Conservation (phyloP, 2,888 invertebrate genomes). For the Pheosia gnoma region DNA sequence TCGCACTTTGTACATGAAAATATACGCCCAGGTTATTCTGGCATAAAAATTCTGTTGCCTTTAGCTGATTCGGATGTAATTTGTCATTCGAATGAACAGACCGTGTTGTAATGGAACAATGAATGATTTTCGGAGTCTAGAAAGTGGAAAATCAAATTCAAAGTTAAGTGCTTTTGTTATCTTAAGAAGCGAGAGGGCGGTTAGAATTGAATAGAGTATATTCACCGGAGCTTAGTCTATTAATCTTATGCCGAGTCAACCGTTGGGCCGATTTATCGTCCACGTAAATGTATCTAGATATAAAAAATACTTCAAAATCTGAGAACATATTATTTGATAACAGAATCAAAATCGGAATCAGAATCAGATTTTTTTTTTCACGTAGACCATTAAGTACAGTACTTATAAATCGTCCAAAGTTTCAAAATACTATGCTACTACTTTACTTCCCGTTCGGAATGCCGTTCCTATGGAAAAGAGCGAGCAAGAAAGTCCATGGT, state of each 20-base stretch:
- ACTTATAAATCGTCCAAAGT: no score
- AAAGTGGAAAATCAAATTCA: slow-evolving; percentile 6
- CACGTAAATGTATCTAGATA: not conserved
- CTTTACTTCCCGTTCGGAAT: no score
- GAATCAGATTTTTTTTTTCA: no score
- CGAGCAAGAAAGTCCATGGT: no score
- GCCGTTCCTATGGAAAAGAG: no score
- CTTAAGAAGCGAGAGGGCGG: not conserved
- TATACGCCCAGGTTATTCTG: slow-evolving; percentile 18
- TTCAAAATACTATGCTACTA: no score
- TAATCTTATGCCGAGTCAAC: not conserved
- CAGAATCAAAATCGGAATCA: no score
- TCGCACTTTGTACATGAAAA: not conserved
- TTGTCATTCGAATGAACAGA: slow-evolving; percentile 27
- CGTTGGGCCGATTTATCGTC: not conserved
- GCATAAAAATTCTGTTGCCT: slow-evolving; percentile 21
- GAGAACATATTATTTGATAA: no score
- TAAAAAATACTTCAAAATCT: not conserved
- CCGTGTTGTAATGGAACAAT: slow-evolving; percentile 6
- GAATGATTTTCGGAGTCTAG: slow-evolving; percentile 14
- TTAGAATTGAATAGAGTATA: not conserved
- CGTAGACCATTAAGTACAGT: no score
- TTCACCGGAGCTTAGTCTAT: not conserved
- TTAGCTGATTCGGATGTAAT: slow-evolving; percentile 25
- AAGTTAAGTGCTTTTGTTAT: slow-evolving; percentile 1